Base-by-base conservation (phyloP, 2,113 vertebrate genomes). In the Aythya baeri region DNA sequence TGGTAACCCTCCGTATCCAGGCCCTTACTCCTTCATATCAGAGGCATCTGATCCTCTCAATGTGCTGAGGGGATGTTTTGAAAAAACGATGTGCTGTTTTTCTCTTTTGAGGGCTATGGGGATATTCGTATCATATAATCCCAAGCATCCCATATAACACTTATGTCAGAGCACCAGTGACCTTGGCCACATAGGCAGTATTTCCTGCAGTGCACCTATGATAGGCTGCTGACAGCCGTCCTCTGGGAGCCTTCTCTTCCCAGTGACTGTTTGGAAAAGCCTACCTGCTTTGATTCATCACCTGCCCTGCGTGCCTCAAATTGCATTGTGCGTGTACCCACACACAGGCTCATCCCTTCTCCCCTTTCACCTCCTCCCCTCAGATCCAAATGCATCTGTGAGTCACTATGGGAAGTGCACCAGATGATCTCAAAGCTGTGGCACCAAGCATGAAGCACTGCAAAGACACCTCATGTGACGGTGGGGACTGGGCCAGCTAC, bases 331-430 rank as follows among this genome's bases (percentile, higher is more conserved):
- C 23, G 4, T 1, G 0, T 29, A 87, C 82, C 74, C 83, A 74
- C 44, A 8, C 73, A 21, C 61, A 29, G 15, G 10, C 76, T 44
- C 66, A 65, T 9, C 72, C 31, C 65, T 90, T 50, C 76, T 94
- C 32, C 68, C 89, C 83, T 92, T 93, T 96, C 92, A 67, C 88
- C 91, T 92, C 76, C 76, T 92, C 73, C 65, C 43, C n/a, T 73
- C 0, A 0, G 63, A 15, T 77, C 65, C 92, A 34, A 59, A 61
- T 6, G 27, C 29, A 49, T 18, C 70, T 32, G 0, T 93, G 91
- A 94, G 86, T 95, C 79, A 95, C 83, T 38, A 6, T 0, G 26
- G 16, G 88, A 97, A 83, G 62, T 22, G 49, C 65, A 63, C 43
- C 58, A 31, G n/a, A 38, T 81, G 79, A 91, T 41, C 82, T 95